phyloP scores from a whole-genome alignment of 2,113 vertebrate genomes.

The Tragelaphus imberbis region DNA sequence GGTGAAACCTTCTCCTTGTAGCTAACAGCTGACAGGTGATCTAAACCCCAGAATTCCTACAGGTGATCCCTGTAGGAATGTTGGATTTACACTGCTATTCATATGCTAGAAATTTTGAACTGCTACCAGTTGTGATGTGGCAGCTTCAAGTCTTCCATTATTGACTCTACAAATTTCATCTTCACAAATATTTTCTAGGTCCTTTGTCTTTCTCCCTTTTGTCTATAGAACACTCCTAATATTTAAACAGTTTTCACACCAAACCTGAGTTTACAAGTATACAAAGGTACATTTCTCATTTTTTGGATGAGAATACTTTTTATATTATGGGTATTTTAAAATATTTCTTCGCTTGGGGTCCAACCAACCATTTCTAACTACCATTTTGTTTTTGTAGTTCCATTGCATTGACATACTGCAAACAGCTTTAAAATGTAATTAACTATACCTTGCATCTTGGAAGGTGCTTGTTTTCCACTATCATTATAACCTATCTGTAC shows the following conservation, averaged over 20 bases:
- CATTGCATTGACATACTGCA: background rate
- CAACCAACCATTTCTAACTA: background rate
- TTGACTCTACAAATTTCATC: background rate
- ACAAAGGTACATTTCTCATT: background rate
- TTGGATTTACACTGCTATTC: background rate
- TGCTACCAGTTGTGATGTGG: too few species aligned
- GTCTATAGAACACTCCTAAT: background rate
- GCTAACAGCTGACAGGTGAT: background rate
- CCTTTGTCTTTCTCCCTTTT: background rate
- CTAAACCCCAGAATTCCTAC: background rate
- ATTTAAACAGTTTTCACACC: background rate
- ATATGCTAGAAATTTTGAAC: background rate
- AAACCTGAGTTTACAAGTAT: background rate
- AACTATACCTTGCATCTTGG: background rate
- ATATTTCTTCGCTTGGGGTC: background rate
- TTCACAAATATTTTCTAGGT: background rate
- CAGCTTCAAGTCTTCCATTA: background rate
- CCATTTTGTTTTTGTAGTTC: background rate
- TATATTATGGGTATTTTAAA: background rate
- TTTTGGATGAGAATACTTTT: background rate
- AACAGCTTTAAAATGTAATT: constrained; percentile 10
- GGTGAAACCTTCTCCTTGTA: background rate
- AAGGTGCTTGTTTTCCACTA: constrained; percentile 37
- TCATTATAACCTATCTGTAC: constrained; percentile 69
- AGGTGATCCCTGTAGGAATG: background rate